Evolutionary conservation across 2,888 invertebrate species (phyloP).

Genomic region (Thyatira batis): DNA sequence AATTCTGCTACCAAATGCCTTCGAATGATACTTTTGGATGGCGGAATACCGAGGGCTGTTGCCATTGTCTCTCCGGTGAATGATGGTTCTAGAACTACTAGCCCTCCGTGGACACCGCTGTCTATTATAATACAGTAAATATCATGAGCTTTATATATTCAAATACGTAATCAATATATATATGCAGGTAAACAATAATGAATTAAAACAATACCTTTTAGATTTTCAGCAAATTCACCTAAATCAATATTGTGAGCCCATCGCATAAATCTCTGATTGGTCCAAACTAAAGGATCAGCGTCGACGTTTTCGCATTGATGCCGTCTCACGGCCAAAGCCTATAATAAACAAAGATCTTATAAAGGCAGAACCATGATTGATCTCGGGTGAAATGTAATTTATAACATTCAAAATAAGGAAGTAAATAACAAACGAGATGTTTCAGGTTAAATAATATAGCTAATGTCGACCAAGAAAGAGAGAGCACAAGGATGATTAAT

Average conservation of each 20-base stretch:
- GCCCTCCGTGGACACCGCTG: slow-evolving; percentile 96
- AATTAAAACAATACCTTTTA: slow-evolving; percentile 86
- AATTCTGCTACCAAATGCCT: slow-evolving; percentile 95
- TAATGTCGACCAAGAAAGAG: slow-evolving; percentile 33
- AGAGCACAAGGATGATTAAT: slow-evolving; percentile 61
- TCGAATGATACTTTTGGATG: slow-evolving; percentile 95
- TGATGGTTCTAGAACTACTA: slow-evolving; percentile 95
- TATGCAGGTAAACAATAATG: slow-evolving; percentile 6
- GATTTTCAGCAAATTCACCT: slow-evolving; percentile 95
- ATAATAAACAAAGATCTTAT: slow-evolving; percentile 44
- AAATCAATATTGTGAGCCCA: slow-evolving; percentile 97
- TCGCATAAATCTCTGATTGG: slow-evolving; percentile 95
- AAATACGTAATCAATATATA: slow-evolving; percentile 1
- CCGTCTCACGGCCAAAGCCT: slow-evolving; percentile 93
- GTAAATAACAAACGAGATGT: slow-evolving; percentile 43
- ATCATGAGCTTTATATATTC: neutral
- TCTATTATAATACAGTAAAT: slow-evolving; percentile 76
- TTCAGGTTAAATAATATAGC: slow-evolving; percentile 51
- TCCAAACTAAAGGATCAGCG: slow-evolving; percentile 97
- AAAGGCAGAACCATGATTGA: slow-evolving; percentile 41
- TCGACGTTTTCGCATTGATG: slow-evolving; percentile 94
- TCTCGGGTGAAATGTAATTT: slow-evolving; percentile 37
- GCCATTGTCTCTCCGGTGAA: slow-evolving; percentile 98
- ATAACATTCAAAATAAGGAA: slow-evolving; percentile 36
- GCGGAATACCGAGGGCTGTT: slow-evolving; percentile 94